phyloP scores from a whole-genome alignment of 2,113 vertebrate genomes.

The Indicator maculatus region DNA sequence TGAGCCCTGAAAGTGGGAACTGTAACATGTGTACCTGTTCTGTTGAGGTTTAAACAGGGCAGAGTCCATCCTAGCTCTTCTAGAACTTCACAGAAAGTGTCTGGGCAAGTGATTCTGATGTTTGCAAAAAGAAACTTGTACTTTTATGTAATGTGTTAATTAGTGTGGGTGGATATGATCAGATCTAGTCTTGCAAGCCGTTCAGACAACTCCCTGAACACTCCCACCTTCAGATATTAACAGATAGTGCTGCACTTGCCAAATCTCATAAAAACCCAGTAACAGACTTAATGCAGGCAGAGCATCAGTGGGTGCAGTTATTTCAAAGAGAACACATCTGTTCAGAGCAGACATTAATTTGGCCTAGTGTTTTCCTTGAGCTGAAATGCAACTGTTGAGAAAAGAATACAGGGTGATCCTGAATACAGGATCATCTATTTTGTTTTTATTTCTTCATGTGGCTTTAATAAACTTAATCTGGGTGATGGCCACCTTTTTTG shows the following conservation, averaged over 20 bases:
- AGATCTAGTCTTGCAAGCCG: constrained; percentile 55
- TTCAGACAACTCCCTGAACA: constrained; percentile 56
- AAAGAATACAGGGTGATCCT: not conserved
- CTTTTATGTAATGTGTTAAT: constrained; percentile 65
- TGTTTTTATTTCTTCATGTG: not conserved
- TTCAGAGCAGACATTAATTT: not conserved
- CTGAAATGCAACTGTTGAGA: not conserved
- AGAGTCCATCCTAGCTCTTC: not conserved
- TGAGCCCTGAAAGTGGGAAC: not conserved
- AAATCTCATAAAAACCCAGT: constrained; percentile 9
- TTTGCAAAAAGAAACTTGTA: constrained; percentile 46
- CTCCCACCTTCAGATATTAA: constrained; percentile 62
- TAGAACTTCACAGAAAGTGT: constrained; percentile 33
- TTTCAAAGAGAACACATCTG: constrained; percentile 1
- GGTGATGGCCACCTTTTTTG: not conserved
- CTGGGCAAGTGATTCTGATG: constrained; percentile 42
- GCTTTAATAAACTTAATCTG: not conserved
- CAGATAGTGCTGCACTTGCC: constrained; percentile 45
- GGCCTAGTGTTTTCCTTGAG: not conserved
- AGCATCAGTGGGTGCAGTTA: not conserved
- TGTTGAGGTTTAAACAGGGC: not conserved
- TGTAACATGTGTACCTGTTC: not conserved
- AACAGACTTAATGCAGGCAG: constrained; percentile 19
- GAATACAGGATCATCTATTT: not conserved
- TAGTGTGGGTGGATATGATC: constrained; percentile 59